Evolutionary conservation across 1,140 invertebrate species (phyloP), one percentile per base, ranked within the genome.

Genomic region (Bilobella aurantiaca): DNA sequence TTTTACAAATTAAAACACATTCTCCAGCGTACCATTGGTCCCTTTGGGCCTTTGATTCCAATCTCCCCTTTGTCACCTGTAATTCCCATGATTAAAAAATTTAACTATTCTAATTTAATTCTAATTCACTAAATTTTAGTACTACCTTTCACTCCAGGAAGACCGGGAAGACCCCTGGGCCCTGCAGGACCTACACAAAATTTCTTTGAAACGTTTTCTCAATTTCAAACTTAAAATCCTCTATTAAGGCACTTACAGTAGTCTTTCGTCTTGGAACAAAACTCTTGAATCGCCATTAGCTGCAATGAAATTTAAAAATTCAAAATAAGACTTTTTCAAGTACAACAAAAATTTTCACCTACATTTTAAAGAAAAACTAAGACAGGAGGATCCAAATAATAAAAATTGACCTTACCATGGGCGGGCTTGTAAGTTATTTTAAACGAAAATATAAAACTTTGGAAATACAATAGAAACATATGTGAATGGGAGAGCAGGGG

Each of bases 181-280:
- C 74, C 74, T 23, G 49, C 29, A 1, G 60, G 62, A 14, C 74
- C 74, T 1, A 46, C n/a, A n/a, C n/a, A n/a, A 0, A 66, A 63
- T 1, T 74, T 74, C n/a, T n/a, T 0, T 70, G 71, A 14, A 73
- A 73, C 3, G 37, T 31, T 18, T 23, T 14, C 28, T 8, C 8
- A n/a, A 25, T 42, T 5, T 21, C 47, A 32, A 32, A 5, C 37
- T 31, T 25, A 64, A 29, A 58, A 8, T 30, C 23, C 27, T 28
- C 5, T 29, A 34, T 28, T 60, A 5, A 12, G n/a, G 5, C 12
- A 27, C 58, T n/a, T n/a, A 75, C 91, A 93, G 74, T 89, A 89
- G 37, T 90, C 85, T 73, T 86, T 84, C 0, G 87, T 86, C 14
- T 85, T 83, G 64, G 81, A 81, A 72, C 88, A 90, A 73, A 88